A percentile compares a stretch with the other conserved stretches of the same genome.
phyloP scores from a whole-genome alignment of 2,888 invertebrate species.

The Eupithecia subumbrata region DNA sequence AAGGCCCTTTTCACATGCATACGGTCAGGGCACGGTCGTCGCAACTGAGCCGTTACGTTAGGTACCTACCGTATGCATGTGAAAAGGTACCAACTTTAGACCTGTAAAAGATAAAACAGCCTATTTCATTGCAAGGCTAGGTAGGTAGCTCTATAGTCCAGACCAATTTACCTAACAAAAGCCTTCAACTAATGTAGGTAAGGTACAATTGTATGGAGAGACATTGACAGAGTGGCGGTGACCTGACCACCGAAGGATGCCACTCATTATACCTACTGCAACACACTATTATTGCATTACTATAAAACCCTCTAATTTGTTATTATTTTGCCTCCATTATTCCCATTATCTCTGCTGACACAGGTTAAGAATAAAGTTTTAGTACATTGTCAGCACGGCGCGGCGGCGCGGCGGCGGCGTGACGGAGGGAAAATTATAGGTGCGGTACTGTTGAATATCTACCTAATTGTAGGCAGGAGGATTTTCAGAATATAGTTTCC shows the following conservation, averaged over 20 bases:
- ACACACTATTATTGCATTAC: constrained; percentile 75
- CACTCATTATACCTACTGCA: constrained; percentile 65
- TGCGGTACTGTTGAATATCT: constrained; percentile 54
- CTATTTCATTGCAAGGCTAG: neutral
- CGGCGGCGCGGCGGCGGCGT: constrained; percentile 68
- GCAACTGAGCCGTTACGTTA: too few species aligned
- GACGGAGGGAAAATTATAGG: constrained; percentile 76
- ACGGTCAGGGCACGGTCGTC: too few species aligned
- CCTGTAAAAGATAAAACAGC: neutral
- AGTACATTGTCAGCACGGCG: constrained; percentile 72
- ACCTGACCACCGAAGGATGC: constrained; percentile 65
- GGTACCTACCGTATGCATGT: too few species aligned
- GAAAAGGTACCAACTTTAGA: neutral
- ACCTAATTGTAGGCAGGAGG: constrained; percentile 48
- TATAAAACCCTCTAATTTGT: constrained; percentile 77
- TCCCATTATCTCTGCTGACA: constrained; percentile 79
- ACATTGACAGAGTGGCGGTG: constrained; percentile 46
- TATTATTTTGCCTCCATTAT: constrained; percentile 81
- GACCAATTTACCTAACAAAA: constrained; percentile 54
- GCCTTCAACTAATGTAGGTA: constrained; percentile 19
- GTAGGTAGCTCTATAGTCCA: constrained; percentile 16
- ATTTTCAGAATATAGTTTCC: constrained; percentile 67
- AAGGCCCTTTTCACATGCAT: too few species aligned
- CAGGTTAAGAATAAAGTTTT: constrained; percentile 72
- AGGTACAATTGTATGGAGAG: constrained; percentile 36